phyloP scores from a whole-genome alignment of 2,888 invertebrate genomes.

The Lithophane ornitopus region DNA sequence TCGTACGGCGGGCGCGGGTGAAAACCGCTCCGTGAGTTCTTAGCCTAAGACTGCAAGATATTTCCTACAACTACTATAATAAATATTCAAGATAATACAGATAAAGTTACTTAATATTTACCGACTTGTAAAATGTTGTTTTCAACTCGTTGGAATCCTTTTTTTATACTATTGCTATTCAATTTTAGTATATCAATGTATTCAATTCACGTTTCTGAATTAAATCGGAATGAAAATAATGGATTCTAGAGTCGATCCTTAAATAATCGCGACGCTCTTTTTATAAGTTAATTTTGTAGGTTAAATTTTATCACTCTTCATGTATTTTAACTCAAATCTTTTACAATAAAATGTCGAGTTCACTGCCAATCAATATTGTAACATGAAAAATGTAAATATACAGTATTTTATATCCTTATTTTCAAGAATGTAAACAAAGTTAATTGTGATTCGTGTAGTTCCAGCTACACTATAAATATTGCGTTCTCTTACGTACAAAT shows the following conservation, averaged over 20 bases:
- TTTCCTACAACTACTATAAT: slow-evolving; percentile 7
- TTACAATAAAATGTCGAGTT: neutral
- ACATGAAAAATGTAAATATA: neutral
- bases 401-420: neutral
- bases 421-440: slow-evolving; percentile 30
- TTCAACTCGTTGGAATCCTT: neutral
- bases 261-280: neutral
- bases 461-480: neutral
- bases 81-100: slow-evolving; percentile 34
- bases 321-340: neutral
- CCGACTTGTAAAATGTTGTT: neutral
- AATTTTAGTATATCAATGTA: too few species aligned
- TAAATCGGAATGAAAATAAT: neutral
- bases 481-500: neutral
- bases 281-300: neutral
- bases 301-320: neutral
- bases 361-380: neutral
- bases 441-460: neutral
- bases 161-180: neutral
- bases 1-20: too few species aligned
- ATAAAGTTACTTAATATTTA: neutral
- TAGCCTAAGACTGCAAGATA: slow-evolving; percentile 27
- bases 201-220: neutral
- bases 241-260: too few species aligned
- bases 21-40: too few species aligned